These are phyloP conservation scores for Charadrius vociferus DNA, from an alignment of 2,113 vertebrate species.

Conservation along the genomic window DNA sequence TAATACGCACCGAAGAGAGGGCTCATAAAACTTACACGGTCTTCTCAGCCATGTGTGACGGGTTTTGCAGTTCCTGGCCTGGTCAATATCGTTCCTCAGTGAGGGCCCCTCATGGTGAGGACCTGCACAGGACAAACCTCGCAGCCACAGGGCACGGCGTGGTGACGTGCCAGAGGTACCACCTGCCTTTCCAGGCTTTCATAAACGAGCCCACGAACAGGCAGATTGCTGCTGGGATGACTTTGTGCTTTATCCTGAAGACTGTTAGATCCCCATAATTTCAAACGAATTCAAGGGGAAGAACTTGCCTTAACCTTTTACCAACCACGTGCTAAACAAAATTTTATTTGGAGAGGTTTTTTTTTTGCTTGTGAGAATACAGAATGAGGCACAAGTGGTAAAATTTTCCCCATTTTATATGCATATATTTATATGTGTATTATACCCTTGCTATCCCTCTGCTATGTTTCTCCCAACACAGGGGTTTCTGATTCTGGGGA, in stretches of 20 bases:
- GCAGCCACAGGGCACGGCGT: rapidly evolving
- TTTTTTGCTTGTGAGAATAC: neutral
- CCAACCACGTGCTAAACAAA: neutral
- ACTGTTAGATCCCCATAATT: neutral
- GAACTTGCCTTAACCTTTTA: neutral
- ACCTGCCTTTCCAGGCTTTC: neutral
- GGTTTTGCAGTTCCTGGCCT: neutral
- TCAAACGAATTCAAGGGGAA: neutral
- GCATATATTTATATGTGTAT: neutral
- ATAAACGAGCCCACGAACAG: neutral
- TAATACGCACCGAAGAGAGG: rapidly evolving
- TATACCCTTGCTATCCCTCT: neutral
- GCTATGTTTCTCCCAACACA: neutral
- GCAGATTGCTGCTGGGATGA: neutral
- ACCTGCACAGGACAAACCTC: rapidly evolving
- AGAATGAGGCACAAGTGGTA: neutral
- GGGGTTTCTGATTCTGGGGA: neutral
- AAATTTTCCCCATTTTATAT: neutral
- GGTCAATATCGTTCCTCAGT: neutral
- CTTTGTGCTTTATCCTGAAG: neutral
- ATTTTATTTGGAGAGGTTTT: neutral
- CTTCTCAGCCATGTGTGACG: neutral
- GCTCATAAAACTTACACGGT: neutral
- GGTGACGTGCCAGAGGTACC: neutral
- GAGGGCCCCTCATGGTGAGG: neutral